A percentile compares a stretch with the other conserved stretches of the same genome.
These are phyloP conservation scores for Campoletis sonorensis DNA, from an alignment of 1,140 invertebrate genomes.

Conservation along the genomic window DNA sequence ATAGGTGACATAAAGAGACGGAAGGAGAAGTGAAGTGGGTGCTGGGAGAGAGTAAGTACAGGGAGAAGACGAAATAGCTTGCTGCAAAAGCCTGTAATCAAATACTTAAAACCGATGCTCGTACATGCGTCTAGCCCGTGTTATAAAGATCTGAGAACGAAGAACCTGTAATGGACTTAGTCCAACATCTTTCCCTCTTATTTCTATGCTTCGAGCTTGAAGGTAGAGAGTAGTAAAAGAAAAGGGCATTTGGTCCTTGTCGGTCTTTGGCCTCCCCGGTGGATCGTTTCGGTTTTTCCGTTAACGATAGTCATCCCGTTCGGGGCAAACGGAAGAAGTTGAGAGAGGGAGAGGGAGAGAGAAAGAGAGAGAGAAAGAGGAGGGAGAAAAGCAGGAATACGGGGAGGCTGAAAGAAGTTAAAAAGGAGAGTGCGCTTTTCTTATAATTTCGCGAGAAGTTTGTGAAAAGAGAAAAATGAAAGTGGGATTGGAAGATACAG, in stretches of 20 bases:
- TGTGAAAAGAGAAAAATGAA: neutral
- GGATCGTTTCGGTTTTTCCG: slow-evolving; percentile 19
- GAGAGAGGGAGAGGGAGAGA: neutral
- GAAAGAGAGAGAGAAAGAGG: neutral
- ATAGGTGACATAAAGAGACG: neutral
- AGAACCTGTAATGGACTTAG: slow-evolving; percentile 61
- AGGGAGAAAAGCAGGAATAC: neutral
- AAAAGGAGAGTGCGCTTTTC: neutral
- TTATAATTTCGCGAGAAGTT: neutral
- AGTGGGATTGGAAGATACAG: neutral
- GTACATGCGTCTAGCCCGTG: slow-evolving; percentile 17
- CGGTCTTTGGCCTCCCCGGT: neutral
- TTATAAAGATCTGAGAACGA: slow-evolving; percentile 27
- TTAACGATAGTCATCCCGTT: neutral
- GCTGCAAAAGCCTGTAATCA: slow-evolving; percentile 68
- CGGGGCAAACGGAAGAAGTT: neutral
- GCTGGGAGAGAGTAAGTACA: slow-evolving; percentile 35
- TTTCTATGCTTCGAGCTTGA: neutral
- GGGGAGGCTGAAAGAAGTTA: too few species aligned
- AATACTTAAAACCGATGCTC: slow-evolving; percentile 68
- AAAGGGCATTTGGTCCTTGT: slow-evolving; percentile 6
- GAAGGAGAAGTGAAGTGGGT: slow-evolving; percentile 13
- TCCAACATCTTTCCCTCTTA: slow-evolving; percentile 37
- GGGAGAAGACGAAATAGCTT: slow-evolving; percentile 45
- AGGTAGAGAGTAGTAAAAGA: slow-evolving; percentile 7